phyloP scores from a whole-genome alignment of 2,888 invertebrate genomes.

The Spialia ferax region DNA sequence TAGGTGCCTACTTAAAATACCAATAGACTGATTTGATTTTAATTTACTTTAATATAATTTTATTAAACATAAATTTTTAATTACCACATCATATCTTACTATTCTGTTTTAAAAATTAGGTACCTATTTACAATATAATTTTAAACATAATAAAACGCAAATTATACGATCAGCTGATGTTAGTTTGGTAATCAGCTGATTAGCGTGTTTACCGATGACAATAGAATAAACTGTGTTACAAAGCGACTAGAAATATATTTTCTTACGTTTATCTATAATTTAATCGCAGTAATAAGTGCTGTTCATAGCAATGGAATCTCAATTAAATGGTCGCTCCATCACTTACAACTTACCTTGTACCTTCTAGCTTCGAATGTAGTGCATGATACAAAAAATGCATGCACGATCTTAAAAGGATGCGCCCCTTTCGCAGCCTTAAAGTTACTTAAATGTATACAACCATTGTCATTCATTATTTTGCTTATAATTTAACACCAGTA shows the following conservation, averaged over 20 bases:
- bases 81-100: too few species aligned
- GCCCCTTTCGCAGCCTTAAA: conserved; percentile 93
- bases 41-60: too few species aligned
- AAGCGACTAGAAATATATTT: not conserved
- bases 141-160: too few species aligned
- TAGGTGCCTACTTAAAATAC: too few species aligned
- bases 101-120: too few species aligned
- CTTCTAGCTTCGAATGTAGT: conserved; percentile 92
- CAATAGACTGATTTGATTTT: too few species aligned
- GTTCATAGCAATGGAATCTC: not conserved
- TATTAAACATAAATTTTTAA: too few species aligned
- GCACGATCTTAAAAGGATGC: conserved; percentile 92
- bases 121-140: too few species aligned
- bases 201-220: conserved; percentile 43
- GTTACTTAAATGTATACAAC: conserved; percentile 92
- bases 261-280: not conserved
- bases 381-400: conserved; percentile 95
- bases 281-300: not conserved
- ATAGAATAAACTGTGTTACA: not conserved
- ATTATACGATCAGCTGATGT: too few species aligned
- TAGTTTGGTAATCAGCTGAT: conserved; percentile 82
- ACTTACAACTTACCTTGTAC: conserved; percentile 89
- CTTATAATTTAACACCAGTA: conserved; percentile 48
- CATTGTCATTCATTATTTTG: conserved; percentile 88
- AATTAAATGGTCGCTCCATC: not conserved